A percentile compares a stretch with the other conserved stretches of the same genome.
phyloP scores from a whole-genome alignment of 1,140 invertebrate species.

The Tetragnatha versicolor region DNA sequence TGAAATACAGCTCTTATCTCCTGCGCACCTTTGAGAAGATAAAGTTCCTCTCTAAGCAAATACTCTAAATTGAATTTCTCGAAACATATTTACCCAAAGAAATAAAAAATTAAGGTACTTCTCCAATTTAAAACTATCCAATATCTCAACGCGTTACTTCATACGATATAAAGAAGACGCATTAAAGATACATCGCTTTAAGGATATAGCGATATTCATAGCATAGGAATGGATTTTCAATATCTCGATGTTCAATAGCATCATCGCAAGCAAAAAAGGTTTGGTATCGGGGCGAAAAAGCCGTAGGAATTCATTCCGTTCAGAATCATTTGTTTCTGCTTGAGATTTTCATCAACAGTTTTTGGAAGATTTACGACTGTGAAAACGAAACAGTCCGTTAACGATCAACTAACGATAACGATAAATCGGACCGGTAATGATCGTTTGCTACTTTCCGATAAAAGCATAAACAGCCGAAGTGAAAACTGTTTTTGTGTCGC shows the following conservation, averaged over 20 bases:
- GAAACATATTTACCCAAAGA: no score
- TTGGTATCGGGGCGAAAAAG: no score
- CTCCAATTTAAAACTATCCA: no score
- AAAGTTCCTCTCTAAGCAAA: no score
- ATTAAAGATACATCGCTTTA: background rate
- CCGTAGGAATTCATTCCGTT: no score
- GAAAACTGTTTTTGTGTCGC: background rate
- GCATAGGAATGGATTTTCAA: slow-evolving; percentile 10
- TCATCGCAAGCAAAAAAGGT: background rate
- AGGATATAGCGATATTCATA: background rate
- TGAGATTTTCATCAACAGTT: background rate
- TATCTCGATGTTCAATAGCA: background rate
- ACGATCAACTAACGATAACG: slow-evolving; percentile 33
- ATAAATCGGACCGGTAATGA: slow-evolving; percentile 28
- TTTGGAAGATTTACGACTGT: background rate
- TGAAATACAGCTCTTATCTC: no score
- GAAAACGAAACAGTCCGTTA: background rate
- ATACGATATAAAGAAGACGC: no score
- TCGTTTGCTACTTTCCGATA: slow-evolving; percentile 24
- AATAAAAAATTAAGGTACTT: no score
- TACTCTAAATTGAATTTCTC: no score
- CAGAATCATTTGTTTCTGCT: slow-evolving; percentile 22
- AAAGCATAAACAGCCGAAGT: slow-evolving; percentile 15
- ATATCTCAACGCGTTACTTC: no score
- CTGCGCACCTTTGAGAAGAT: no score